Base-by-base conservation (phyloP, 2,113 vertebrate species). In the Pluvialis apricaria region DNA sequence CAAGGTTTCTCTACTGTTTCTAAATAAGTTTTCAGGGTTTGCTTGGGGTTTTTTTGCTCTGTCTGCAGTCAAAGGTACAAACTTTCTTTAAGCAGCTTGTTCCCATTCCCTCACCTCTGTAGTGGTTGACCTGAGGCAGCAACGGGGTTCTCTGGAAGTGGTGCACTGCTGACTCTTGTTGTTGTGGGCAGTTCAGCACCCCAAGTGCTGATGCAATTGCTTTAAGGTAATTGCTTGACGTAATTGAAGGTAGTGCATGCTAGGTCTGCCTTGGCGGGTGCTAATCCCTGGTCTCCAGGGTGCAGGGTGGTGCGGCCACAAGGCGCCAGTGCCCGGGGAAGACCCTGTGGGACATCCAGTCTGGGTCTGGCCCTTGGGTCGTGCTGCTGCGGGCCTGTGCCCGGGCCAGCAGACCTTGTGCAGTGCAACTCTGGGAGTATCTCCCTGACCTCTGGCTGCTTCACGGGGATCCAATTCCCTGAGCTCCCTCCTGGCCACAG, bases 1-100 rank as follows among this genome's bases (percentile, higher is more conserved):
- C 96, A 96, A 96, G 93, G 85, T 92, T 95, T 88, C 64, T 96
- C 89, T 96, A 20, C 91, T 94, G 85, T 90, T 97, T 96, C 95
- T 85, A 13, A 85, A 88, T 85, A 92, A 82, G 71, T 95, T 83
- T 83, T 70, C 66, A 29, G 80, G 34, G 19, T 80, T 88, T 93
- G n/a, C n/a, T 81, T 65, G 40, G 20, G 26, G 2, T 22, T 45
- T 79, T 79, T 42, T 52, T 55, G 7, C 88, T 65, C 58, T 44
- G 58, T 26, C 47, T 87, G 40, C 73, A 69, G 19, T 52, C 89
- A 75, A 85, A 86, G 91, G 82, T 70, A 82, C 42, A 71, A 85
- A 94, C 88, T 96, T 92, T 55, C 77, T 95, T 97, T 95, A 86
- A 92, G 96, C 80, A 95, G 87, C 88, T 95, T 95, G 89, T 96